phyloP scores from a whole-genome alignment of 2,888 invertebrate species.

The Erebia epiphron region DNA sequence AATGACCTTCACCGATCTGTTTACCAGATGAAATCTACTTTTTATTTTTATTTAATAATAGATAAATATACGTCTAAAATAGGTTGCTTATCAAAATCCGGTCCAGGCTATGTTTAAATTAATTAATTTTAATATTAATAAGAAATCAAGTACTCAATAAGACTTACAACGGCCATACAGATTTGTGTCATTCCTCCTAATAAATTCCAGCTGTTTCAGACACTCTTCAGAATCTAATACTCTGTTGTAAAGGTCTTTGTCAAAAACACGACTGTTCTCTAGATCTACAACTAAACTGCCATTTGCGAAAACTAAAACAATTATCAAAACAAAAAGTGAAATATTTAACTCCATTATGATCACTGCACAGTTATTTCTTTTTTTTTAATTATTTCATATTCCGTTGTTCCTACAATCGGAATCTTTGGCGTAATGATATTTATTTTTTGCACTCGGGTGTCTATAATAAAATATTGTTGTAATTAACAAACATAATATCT shows the following conservation, averaged over 20 bases:
- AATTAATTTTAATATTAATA: too few species aligned
- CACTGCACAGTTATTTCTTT: conserved; percentile 28
- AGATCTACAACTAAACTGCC: conserved; percentile 36
- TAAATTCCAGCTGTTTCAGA: conserved; percentile 57
- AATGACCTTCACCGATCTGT: too few species aligned
- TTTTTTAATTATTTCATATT: conserved; percentile 14
- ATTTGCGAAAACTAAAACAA: conserved; percentile 19
- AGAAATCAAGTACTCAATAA: background rate
- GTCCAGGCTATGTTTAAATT: too few species aligned
- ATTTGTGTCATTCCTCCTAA: conserved; percentile 43
- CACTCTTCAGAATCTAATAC: conserved; percentile 61
- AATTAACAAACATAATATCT: conserved; percentile 33
- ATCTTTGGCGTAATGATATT: conserved; percentile 19
- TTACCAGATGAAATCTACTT: too few species aligned
- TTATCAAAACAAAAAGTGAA: conserved; percentile 25
- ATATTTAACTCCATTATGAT: conserved; percentile 30
- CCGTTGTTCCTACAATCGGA: conserved; percentile 24
- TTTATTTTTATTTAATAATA: too few species aligned
- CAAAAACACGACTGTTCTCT: conserved; percentile 51
- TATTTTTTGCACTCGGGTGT: conserved; percentile 22
- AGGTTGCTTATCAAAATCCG: too few species aligned
- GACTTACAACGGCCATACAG: conserved; percentile 61
- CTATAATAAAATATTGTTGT: conserved; percentile 31
- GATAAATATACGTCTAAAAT: too few species aligned
- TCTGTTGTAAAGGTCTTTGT: conserved; percentile 56